Evolutionary conservation across 2,113 vertebrate genomes (phyloP).

Genomic region (Aspidoscelis tigris): DNA sequence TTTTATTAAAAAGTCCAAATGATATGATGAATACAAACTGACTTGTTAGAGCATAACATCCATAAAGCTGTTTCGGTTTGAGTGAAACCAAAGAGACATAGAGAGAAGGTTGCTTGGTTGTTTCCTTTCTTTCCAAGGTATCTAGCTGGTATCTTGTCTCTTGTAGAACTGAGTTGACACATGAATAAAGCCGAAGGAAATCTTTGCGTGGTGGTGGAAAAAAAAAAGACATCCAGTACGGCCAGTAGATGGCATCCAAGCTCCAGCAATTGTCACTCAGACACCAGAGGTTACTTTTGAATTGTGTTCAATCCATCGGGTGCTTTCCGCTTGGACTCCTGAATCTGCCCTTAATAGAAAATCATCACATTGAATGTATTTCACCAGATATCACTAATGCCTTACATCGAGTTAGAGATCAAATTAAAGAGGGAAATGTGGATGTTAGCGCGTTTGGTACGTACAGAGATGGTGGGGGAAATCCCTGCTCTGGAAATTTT

Average conservation of each 20-base stretch:
- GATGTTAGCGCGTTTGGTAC: slow-evolving; percentile 16
- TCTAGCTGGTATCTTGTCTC: slow-evolving; percentile 59
- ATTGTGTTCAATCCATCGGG: not conserved
- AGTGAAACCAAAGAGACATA: slow-evolving; percentile 70
- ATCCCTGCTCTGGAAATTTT: not conserved
- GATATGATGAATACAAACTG: slow-evolving; percentile 33
- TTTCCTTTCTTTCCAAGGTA: slow-evolving; percentile 51
- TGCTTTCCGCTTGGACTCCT: slow-evolving; percentile 25
- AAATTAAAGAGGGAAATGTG: slow-evolving; percentile 25
- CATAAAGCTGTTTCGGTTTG: slow-evolving; percentile 26
- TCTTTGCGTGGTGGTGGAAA: slow-evolving; percentile 19
- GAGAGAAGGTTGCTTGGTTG: slow-evolving; percentile 18
- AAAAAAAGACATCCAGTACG: not conserved
- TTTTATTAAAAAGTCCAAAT: not conserved
- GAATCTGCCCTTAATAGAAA: slow-evolving; percentile 34
- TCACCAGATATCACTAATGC: slow-evolving; percentile 61
- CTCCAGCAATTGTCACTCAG: slow-evolving; percentile 49
- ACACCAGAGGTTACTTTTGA: not conserved
- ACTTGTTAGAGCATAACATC: not conserved
- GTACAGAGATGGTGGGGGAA: not conserved
- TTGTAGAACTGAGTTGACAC: slow-evolving; percentile 21
- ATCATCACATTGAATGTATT: slow-evolving; percentile 65
- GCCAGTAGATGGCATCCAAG: slow-evolving; percentile 76
- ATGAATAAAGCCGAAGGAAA: not conserved
- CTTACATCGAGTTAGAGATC: slow-evolving; percentile 48